Evolutionary conservation across 2,113 vertebrate genomes (phyloP), one percentile per base, ranked within the genome.

Genomic region (Pungitius pungitius): DNA sequence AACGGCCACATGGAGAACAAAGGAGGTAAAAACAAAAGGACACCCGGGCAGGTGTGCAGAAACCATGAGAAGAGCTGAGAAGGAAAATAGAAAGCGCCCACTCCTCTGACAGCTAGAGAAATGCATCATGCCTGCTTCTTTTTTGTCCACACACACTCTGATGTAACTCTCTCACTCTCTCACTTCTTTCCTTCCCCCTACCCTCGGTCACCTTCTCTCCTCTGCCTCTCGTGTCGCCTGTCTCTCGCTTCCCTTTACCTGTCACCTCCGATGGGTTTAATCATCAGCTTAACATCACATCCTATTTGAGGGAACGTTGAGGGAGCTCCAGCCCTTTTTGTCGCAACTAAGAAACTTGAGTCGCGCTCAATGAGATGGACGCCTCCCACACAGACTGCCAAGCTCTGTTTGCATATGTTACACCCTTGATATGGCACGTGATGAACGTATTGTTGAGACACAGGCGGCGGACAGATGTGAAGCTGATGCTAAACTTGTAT

Each of bases 241-340:
- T 84, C 87, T 57, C 47, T 75, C 24, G 56, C 79, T 71, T 70
- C 66, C 64, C 57, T 81, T 24, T 75, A 86, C 83, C 83, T 80
- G 83, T 81, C 88, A 73, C 64, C 72, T 73, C 66, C 5, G 27
- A 78, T 66, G 54, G 61, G 47, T 86, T 88, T 87, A 82, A 85
- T 88, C 82, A 77, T 81, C 78, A 77, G 81, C 81, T 83, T 80
- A 87, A 71, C 83, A 83, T 86, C 88, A 62, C 75, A 78, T 64
- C 65, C 65, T 88, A 61, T 88, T 85, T 80, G 45, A 61, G 56
- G 57, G 66, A 82, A 17, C 15, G 54, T 17, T 55, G 26, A 17
- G 54, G 65, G 4, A 52, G 49, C 49, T 47, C n/a, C 58, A 59
- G 43, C 20, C 49, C 24, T 52, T 3, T 12, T 24, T 47, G 66